Conservation (phyloP, 2,888 invertebrate genomes). For the Chloromyia formosa region DNA sequence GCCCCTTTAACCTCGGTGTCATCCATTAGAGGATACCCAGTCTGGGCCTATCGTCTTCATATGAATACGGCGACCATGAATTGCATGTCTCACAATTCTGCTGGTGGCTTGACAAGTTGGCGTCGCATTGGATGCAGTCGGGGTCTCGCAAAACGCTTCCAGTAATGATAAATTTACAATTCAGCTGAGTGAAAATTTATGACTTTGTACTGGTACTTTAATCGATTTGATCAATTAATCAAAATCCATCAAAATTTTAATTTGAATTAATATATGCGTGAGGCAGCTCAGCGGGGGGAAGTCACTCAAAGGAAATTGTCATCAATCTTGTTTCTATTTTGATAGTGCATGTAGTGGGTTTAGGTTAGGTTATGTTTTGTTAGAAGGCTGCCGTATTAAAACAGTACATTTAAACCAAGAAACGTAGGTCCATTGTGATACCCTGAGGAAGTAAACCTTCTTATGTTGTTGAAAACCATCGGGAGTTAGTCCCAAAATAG, state of each 20-base stretch:
- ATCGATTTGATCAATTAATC: slow-evolving; percentile 36
- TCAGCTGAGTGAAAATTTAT: slow-evolving; percentile 24
- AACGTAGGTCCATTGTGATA: no score
- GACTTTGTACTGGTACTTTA: neutral
- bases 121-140: slow-evolving; percentile 5
- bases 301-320: no score
- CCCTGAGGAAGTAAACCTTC: no score
- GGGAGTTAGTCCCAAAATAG: no score
- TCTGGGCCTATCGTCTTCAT: slow-evolving; percentile 6
- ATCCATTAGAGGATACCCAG: slow-evolving; percentile 19
- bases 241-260: slow-evolving; percentile 32
- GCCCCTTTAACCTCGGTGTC: slow-evolving; percentile 35
- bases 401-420: no score
- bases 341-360: no score
- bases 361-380: no score
- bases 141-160: slow-evolving; percentile 11
- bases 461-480: no score
- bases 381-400: no score
- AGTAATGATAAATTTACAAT: slow-evolving; percentile 35
- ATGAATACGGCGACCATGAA: slow-evolving; percentile 4
- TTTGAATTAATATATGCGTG: no score
- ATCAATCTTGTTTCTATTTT: no score
- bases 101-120: slow-evolving; percentile 26
- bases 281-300: no score
- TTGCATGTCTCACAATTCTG: neutral